These are phyloP conservation scores for Entomyzon cyanotis DNA, from an alignment of 2,113 vertebrate species.

Conservation along the genomic window DNA sequence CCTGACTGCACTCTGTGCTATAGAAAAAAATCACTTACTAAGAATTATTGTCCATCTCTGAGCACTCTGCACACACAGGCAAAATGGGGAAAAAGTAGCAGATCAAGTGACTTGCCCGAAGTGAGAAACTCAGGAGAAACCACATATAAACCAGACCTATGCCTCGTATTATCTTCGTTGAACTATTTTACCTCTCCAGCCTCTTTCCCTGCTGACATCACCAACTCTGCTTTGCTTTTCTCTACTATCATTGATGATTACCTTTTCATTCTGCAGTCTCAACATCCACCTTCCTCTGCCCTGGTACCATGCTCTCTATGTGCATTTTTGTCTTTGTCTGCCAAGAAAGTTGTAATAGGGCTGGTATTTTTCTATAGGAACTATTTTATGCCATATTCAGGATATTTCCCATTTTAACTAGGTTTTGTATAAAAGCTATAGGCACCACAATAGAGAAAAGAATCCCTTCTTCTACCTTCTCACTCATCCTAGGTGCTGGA, in stretches of 20 bases:
- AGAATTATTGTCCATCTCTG: background rate
- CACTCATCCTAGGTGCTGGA: background rate
- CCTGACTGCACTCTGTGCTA: background rate
- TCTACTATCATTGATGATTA: background rate
- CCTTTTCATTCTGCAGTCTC: background rate
- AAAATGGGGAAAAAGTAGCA: background rate
- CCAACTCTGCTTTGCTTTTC: background rate
- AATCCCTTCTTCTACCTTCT: background rate
- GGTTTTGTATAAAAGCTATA: background rate
- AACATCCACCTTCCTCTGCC: background rate
- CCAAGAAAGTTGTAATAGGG: background rate
- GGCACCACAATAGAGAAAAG: background rate
- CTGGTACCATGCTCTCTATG: background rate
- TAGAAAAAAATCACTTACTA: background rate
- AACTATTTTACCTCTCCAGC: background rate
- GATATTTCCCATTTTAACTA: background rate
- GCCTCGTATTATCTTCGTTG: background rate
- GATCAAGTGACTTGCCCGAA: background rate
- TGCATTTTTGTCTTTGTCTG: background rate
- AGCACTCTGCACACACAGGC: background rate
- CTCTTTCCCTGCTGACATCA: accelerated
- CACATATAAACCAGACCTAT: background rate
- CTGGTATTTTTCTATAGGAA: background rate
- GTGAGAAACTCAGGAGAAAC: background rate
- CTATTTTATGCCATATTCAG: background rate